phyloP scores from a whole-genome alignment of 2,888 invertebrate genomes.

The Ethmia dodecea region DNA sequence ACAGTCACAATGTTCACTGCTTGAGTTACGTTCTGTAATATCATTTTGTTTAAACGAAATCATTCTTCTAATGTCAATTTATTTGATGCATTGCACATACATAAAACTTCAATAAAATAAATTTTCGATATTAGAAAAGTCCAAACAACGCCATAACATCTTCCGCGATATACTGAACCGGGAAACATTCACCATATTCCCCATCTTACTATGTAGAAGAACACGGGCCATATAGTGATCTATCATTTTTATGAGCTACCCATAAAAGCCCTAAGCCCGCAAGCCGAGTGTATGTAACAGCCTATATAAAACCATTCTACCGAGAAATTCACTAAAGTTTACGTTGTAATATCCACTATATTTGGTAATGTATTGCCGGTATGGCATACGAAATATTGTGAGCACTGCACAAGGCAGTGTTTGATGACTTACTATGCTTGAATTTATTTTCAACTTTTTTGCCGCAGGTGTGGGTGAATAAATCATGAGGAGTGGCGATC shows the following conservation, averaged over 20 bases:
- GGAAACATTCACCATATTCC: constrained; percentile 6
- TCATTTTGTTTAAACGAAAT: too few relatives aligned
- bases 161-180: not conserved
- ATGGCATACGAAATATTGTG: constrained; percentile 14
- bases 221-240: constrained; percentile 47
- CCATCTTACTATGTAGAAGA: constrained; percentile 34
- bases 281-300: constrained; percentile 70
- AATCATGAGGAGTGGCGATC: constrained; percentile 10
- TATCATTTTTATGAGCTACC: constrained; percentile 69
- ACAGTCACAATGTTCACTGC: too few relatives aligned
- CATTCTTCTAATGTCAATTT: too few relatives aligned
- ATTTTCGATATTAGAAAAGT: not conserved
- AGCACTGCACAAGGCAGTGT: constrained; percentile 11
- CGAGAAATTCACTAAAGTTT: constrained; percentile 56
- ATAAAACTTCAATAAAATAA: too few relatives aligned
- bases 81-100: too few relatives aligned
- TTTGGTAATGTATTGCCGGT: constrained; percentile 32
- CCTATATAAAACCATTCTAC: constrained; percentile 64
- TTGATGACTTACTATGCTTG: constrained; percentile 12
- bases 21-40: too few relatives aligned
- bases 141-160: constrained; percentile 2
- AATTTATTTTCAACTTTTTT: constrained; percentile 13
- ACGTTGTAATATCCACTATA: constrained; percentile 45
- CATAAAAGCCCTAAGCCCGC: constrained; percentile 61
- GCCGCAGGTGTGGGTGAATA: constrained; percentile 12